Base-by-base conservation (phyloP, 1,140 invertebrate genomes). In the Caenorhabditis brenneri region DNA sequence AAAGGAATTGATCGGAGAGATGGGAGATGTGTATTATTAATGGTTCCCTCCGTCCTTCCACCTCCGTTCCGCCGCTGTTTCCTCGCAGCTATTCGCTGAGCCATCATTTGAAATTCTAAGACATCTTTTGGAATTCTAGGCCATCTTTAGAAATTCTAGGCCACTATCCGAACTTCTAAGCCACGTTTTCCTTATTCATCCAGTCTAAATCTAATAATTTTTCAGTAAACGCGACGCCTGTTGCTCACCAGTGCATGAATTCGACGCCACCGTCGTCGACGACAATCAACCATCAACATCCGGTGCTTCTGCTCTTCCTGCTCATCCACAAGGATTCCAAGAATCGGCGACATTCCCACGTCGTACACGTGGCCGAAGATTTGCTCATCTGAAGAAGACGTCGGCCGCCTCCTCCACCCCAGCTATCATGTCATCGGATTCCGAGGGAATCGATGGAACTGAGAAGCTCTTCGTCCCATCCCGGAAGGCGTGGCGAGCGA, bases 191-290 rank as follows among this genome's bases (percentile, higher is more conserved):
- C n/a, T n/a, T n/a, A n/a, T n/a, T n/a, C n/a, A n/a, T n/a, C n/a
- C n/a, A n/a, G n/a, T n/a, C n/a, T n/a, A n/a, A n/a, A n/a, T n/a
- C n/a, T n/a, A n/a, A n/a, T n/a, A n/a, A n/a, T 6, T 53, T 86
- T 86, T 79, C 84, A 87, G 85, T 49, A 83, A 84, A 55, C 69
- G 86, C 19, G 86, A 87, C 51, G 86, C 86, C 10, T 87, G 86
- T 46, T 87, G 86, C 65, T 87, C 86, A 29, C 86, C 86, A 46
- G 82, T 87, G 15, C 86, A 81, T 19, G 39, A 79, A 46, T 74
- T 80, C 24, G 29, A 31, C 2, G 80, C n/a, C n/a, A 65, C 7
- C 48, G 74, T 36, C 9, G 22, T 33, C 60, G 10, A 19, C 22
- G 29, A 19, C 22, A 69, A 69, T 19, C 78, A 79, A 49, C 39